A percentile compares a stretch with the other conserved stretches of the same genome.
Conservation (phyloP, 2,888 invertebrate species). For the Adelognathus sp. region DNA sequence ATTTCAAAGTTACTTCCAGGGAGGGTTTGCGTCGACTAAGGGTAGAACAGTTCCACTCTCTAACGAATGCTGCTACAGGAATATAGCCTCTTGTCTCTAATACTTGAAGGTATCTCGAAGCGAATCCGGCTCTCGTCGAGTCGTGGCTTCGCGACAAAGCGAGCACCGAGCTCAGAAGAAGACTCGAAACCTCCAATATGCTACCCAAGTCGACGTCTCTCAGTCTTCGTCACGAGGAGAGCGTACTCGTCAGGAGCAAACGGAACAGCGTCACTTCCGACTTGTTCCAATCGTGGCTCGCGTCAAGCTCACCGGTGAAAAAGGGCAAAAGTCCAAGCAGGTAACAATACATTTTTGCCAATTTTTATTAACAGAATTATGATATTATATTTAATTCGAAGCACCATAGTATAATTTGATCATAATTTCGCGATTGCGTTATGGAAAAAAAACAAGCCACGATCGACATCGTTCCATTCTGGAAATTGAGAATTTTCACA, state of each 20-base stretch:
- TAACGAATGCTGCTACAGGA: too few species aligned
- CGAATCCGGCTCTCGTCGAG: slow-evolving; percentile 87
- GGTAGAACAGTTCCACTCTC: not conserved
- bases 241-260: slow-evolving; percentile 73
- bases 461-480: too few species aligned
- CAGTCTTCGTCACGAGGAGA: slow-evolving; percentile 80
- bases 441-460: too few species aligned
- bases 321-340: slow-evolving; percentile 81
- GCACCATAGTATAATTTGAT: too few species aligned
- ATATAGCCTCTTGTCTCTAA: slow-evolving; percentile 18
- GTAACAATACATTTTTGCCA: slow-evolving; percentile 65
- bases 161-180: slow-evolving; percentile 85
- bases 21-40: not conserved
- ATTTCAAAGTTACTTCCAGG: slow-evolving; percentile 34
- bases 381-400: too few species aligned
- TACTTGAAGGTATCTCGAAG: slow-evolving; percentile 81
- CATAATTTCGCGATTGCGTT: too few species aligned
- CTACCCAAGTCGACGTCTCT: slow-evolving; percentile 73
- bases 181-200: slow-evolving; percentile 81
- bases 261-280: slow-evolving; percentile 91
- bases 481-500: too few species aligned
- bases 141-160: slow-evolving; percentile 91
- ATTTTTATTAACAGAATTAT: too few species aligned
- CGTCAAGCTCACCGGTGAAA: slow-evolving; percentile 88
- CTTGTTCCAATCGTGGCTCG: slow-evolving; percentile 92